phyloP scores from a whole-genome alignment of 2,113 vertebrate species.

The Laticauda colubrina region DNA sequence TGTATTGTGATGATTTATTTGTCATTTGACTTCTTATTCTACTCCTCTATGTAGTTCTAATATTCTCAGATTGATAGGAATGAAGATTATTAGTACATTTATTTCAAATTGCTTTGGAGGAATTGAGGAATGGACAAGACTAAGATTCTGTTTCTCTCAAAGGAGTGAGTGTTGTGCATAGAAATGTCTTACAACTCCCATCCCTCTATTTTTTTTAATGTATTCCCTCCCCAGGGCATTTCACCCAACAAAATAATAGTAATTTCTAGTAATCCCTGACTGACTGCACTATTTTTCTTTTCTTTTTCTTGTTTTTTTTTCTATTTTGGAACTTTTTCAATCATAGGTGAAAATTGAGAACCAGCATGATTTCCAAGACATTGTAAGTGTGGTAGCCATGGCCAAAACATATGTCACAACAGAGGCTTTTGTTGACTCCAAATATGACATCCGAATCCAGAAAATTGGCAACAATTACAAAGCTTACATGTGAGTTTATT shows the following conservation, averaged over 20 bases:
- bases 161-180: not conserved
- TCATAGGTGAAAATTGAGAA: constrained; percentile 94
- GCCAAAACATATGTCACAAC: constrained; percentile 91
- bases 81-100: not conserved
- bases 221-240: not conserved
- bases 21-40: not conserved
- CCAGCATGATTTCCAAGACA: constrained; percentile 91
- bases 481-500: constrained; percentile 91
- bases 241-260: not conserved
- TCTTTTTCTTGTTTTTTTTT: constrained; percentile 29
- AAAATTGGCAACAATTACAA: constrained; percentile 99
- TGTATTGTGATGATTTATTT: not conserved
- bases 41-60: not conserved
- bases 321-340: constrained; percentile 22
- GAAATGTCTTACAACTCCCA: not conserved
- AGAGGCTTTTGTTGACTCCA: constrained; percentile 91
- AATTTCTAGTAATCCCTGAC: not conserved
- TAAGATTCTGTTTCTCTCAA: not conserved
- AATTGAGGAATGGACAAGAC: not conserved
- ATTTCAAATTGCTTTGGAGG: not conserved
- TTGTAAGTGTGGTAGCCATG: constrained; percentile 92
- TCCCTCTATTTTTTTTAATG: not conserved
- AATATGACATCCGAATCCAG: constrained; percentile 96
- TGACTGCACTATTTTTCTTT: constrained; percentile 20
- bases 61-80: not conserved